phyloP scores from a whole-genome alignment of 2,888 invertebrate genomes.

The Xylota segnis region DNA sequence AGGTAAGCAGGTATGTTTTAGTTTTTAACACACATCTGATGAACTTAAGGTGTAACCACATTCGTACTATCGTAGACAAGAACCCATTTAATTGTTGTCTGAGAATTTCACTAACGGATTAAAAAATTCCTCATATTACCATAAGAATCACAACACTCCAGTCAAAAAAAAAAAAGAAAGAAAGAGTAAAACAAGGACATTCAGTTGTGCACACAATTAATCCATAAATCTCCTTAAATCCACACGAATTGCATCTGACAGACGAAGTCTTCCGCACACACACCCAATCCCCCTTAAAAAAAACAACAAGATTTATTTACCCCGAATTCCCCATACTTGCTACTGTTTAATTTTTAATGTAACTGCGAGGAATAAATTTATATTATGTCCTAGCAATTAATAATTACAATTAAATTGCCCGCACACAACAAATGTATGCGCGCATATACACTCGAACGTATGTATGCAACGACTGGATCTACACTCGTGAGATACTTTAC shows the following conservation, averaged over 20 bases:
- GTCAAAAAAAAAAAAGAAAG: no score
- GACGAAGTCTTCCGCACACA: not conserved
- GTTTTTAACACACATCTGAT: no score
- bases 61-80: not conserved
- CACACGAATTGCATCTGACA: slow-evolving; percentile 19
- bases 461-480: not conserved
- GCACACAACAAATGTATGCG: slow-evolving; percentile 22
- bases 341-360: slow-evolving; percentile 69
- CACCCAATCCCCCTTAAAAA: not conserved
- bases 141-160: not conserved
- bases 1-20: slow-evolving; percentile 83
- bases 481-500: slow-evolving; percentile 55
- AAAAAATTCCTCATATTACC: not conserved
- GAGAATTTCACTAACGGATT: not conserved
- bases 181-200: not conserved
- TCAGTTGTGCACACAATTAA: slow-evolving; percentile 12
- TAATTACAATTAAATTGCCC: slow-evolving; percentile 74
- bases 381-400: slow-evolving; percentile 72
- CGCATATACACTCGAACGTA: not conserved
- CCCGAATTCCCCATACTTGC: slow-evolving; percentile 27
- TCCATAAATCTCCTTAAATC: slow-evolving; percentile 40
- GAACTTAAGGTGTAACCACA: no score
- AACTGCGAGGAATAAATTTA: slow-evolving; percentile 58
- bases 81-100: no score
- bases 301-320: slow-evolving; percentile 44